These are phyloP conservation scores for Phaethornis superciliosus DNA, from an alignment of 2,113 vertebrate species.

Conservation along the genomic window DNA sequence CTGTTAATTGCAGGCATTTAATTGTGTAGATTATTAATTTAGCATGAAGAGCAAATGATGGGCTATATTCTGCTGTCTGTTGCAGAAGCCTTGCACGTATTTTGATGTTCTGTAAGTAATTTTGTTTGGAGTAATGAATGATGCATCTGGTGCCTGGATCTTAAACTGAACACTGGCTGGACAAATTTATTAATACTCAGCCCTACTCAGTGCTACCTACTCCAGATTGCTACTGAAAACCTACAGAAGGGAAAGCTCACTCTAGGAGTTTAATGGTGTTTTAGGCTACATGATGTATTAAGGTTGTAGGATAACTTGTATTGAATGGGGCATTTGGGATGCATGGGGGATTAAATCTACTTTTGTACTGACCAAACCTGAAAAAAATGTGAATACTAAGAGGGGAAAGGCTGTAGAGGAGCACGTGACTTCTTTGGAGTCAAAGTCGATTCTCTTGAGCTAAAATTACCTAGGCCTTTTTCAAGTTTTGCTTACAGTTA, in stretches of 20 bases:
- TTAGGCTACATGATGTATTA: not conserved
- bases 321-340: not conserved
- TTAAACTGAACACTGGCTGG: not conserved
- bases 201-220: not conserved
- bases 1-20: slow-evolving; percentile 39
- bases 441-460: not conserved
- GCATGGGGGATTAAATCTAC: not conserved
- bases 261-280: not conserved
- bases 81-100: not conserved
- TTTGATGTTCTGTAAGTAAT: not conserved
- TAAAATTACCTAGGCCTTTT: not conserved
- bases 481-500: not conserved
- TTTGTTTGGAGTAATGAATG: slow-evolving; percentile 12
- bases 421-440: not conserved
- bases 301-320: not conserved
- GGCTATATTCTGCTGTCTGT: slow-evolving; percentile 4
- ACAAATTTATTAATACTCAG: not conserved
- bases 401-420: not conserved
- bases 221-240: not conserved
- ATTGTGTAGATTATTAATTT: slow-evolving; percentile 37
- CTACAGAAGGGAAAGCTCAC: not conserved
- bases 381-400: not conserved
- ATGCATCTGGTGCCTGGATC: not conserved
- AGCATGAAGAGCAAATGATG: not conserved
- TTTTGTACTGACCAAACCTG: not conserved